Evolutionary conservation across 2,888 invertebrate species (phyloP).

Genomic region (Petrolisthes manimaculis): DNA sequence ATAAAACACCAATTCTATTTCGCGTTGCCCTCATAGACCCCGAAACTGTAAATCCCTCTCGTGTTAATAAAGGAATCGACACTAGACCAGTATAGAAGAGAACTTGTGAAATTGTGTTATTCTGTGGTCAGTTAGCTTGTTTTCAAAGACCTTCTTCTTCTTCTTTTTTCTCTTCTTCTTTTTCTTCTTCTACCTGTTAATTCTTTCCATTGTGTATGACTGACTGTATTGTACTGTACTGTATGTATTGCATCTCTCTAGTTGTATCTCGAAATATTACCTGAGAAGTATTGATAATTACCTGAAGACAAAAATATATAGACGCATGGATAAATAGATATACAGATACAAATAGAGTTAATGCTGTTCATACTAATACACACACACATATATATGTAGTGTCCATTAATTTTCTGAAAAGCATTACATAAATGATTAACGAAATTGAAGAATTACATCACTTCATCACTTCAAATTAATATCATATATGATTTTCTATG

Average conservation of each 20-base stretch:
- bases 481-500: too few species aligned
- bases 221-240: neutral
- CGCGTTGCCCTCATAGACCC: too few species aligned
- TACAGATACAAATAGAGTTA: constrained; percentile 28
- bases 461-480: too few species aligned
- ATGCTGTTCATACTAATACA: constrained; percentile 12
- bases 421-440: too few species aligned
- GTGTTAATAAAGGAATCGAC: too few species aligned
- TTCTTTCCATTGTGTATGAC: too few species aligned
- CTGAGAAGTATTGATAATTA: neutral
- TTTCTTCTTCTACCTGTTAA: too few species aligned
- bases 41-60: too few species aligned
- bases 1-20: too few species aligned
- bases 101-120: neutral
- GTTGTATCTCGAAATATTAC: neutral
- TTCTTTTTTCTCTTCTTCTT: too few species aligned
- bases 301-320: constrained; percentile 16
- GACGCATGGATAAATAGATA: constrained; percentile 22
- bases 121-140: neutral
- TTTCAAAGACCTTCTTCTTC: neutral
- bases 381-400: neutral
- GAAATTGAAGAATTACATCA: too few species aligned
- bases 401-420: neutral
- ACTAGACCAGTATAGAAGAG: neutral
- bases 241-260: neutral